Evolutionary conservation across 2,113 vertebrate genomes (phyloP).

Genomic region (Puffinus mauretanicus): DNA sequence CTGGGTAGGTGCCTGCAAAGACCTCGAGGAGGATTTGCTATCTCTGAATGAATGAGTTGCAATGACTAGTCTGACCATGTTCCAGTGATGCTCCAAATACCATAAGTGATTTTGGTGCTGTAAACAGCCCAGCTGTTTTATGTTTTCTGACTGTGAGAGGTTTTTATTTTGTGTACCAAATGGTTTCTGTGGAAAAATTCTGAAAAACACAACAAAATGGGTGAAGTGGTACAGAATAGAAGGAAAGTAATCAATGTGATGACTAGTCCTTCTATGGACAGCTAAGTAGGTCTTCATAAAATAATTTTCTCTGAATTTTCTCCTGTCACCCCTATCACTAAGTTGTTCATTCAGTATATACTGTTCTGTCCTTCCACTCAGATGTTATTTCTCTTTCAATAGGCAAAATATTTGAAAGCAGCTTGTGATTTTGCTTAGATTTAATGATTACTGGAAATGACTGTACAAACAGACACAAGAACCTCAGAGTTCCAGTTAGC

Average conservation of each 20-base stretch:
- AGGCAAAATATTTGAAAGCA: background rate
- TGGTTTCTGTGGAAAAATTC: background rate
- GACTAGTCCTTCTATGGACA: background rate
- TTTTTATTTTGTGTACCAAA: background rate
- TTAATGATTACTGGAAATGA: background rate
- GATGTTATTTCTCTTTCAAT: background rate
- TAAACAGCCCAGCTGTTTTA: background rate
- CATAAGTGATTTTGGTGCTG: background rate
- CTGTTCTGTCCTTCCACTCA: background rate
- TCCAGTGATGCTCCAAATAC: background rate
- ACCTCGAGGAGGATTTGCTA: rapidly evolving
- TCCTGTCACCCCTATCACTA: background rate
- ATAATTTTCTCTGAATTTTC: background rate
- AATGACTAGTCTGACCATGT: background rate
- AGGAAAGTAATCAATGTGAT: background rate
- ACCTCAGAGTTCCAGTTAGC: background rate
- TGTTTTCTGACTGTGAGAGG: background rate
- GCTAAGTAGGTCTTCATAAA: background rate
- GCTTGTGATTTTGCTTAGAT: background rate
- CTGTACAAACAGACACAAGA: background rate
- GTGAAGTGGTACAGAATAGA: background rate
- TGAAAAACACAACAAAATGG: background rate
- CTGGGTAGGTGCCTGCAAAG: background rate
- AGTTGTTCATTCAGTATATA: background rate
- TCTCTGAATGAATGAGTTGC: background rate